Base-by-base conservation (phyloP, 2,113 vertebrate species). In the Rallus limicola region DNA sequence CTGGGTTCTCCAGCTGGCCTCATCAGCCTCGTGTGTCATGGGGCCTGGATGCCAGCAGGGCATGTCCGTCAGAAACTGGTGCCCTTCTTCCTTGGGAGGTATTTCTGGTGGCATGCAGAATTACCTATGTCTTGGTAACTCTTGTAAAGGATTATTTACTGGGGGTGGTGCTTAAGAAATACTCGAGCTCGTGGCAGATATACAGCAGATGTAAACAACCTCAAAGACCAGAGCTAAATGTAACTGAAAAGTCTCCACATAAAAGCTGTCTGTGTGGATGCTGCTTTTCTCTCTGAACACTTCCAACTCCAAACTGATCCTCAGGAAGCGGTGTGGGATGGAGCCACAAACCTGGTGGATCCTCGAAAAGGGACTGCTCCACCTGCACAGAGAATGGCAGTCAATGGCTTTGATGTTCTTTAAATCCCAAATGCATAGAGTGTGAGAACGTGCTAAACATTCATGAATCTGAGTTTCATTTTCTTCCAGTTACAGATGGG, bases 21-120 rank as follows among this genome's bases (percentile, higher is more conserved):
- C 4, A 1, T 19, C 1, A 7, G 7, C 40, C 23, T 3, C 1
- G 0, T 0, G 0, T 0, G 62, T 18, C 40, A 2, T 42, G 0
- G 33, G 80, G 5, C 1, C 81, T 21, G 70, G 58, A 0, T 7
- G 33, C 38, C 40, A 18, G 71, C 63, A 20, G 59, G 53, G 10
- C 71, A 50, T 1, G 20, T 44, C 58, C 34, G 78, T 21, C 42
- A 16, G 72, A 26, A 17, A 33, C 16, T 4, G 36, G 8, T 16
- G 0, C 2, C 74, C 34, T 16, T 29, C 72, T 50, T 44, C 48
- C 33, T 13, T 3, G 4, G 50, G 50, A 29, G 63, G 1, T 26
- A 1, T 31, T 42, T 33, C 4, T 29, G 55, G 20, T 5, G 53
- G 40, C 13, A 4, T 33, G 2, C 3, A 19, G 7, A 44, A 44